Conservation (phyloP, 2,113 vertebrate genomes). For the Leptocoma aspasia region DNA sequence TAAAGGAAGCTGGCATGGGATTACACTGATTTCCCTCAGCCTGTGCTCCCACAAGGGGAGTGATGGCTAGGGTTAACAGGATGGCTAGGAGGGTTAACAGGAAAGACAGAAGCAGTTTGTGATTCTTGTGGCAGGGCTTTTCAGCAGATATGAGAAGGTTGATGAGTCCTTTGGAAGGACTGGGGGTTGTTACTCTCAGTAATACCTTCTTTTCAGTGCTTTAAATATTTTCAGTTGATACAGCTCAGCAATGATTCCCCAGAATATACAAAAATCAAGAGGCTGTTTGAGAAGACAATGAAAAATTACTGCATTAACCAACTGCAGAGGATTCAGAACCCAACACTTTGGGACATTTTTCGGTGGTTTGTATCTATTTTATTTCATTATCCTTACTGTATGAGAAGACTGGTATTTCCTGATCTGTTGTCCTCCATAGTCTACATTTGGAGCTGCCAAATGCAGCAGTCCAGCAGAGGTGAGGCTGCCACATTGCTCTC, state of each 20-base stretch:
- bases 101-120: background rate
- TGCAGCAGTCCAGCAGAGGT: background rate
- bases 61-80: background rate
- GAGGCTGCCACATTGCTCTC: background rate
- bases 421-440: background rate
- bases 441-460: background rate
- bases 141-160: background rate
- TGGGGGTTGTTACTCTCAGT: background rate
- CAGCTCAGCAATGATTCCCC: conserved; percentile 26
- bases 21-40: background rate
- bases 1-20: rapidly evolving
- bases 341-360: conserved; percentile 79
- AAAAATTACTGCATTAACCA: conserved; percentile 67
- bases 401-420: background rate
- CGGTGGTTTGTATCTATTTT: conserved; percentile 76
- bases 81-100: background rate
- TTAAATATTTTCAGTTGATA: conserved; percentile 67
- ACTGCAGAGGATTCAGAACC: conserved; percentile 84
- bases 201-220: background rate
- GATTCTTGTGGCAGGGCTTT: background rate
- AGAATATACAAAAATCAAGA: conserved; percentile 68
- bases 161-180: background rate
- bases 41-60: background rate
- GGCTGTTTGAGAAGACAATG: conserved; percentile 79
- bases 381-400: background rate